Percentiles rank a stretch among this genome's conserved stretches.
These are phyloP conservation scores for Drosophila rellima DNA, from an alignment of 2,888 invertebrate genomes.

Conservation along the genomic window DNA sequence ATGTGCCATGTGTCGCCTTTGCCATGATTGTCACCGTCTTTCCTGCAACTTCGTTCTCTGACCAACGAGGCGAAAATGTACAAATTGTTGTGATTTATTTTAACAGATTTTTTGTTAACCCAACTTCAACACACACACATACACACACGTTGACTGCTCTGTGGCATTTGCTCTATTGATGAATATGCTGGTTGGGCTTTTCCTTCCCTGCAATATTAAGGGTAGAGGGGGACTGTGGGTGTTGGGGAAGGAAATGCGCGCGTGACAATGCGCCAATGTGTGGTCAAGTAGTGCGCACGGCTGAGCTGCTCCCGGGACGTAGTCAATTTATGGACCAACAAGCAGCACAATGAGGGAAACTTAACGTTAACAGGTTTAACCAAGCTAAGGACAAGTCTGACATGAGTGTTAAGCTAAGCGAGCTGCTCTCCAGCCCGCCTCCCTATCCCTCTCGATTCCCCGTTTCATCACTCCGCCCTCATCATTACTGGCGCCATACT, in stretches of 20 bases:
- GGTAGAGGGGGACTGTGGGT: too few species aligned
- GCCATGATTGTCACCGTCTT: slow-evolving; percentile 47
- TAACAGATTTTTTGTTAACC: slow-evolving; percentile 78
- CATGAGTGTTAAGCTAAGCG: slow-evolving; percentile 58
- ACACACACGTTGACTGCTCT: slow-evolving; percentile 25
- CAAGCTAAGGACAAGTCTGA: slow-evolving; percentile 73
- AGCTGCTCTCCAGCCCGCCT: neutral
- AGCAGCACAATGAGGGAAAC: slow-evolving; percentile 63
- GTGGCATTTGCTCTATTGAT: slow-evolving; percentile 72
- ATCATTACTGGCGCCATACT: slow-evolving; percentile 57
- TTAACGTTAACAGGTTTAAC: slow-evolving; percentile 79
- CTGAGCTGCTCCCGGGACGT: slow-evolving; percentile 62
- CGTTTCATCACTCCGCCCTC: slow-evolving; percentile 7
- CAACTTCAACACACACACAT: slow-evolving; percentile 36
- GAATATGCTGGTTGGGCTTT: slow-evolving; percentile 67
- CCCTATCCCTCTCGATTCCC: neutral
- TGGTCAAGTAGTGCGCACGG: slow-evolving; percentile 78
- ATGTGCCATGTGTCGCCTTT: slow-evolving; percentile 63
- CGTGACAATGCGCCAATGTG: slow-evolving; percentile 79
- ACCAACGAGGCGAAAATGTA: slow-evolving; percentile 80
- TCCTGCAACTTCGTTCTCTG: slow-evolving; percentile 51
- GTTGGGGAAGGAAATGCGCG: slow-evolving; percentile 38
- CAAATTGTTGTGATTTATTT: slow-evolving; percentile 81
- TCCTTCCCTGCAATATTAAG: neutral
- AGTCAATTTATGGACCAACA: slow-evolving; percentile 71